Percentiles rank a stretch among this genome's conserved stretches.
Evolutionary conservation across 2,888 invertebrate species (phyloP).

Genomic region (Eupithecia centaureata): DNA sequence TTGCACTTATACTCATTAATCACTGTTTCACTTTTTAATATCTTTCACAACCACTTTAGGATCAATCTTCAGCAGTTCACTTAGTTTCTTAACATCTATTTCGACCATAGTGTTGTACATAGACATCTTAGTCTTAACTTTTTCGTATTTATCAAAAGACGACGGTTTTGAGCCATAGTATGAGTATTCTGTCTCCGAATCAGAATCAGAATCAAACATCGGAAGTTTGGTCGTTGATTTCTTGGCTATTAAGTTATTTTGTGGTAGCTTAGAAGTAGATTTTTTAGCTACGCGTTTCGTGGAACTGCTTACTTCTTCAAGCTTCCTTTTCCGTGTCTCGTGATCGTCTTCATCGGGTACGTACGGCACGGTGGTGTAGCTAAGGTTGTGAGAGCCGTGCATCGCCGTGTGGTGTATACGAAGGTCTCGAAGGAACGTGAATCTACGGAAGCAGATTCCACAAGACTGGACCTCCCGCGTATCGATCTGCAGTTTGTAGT

Average conservation of each 20-base stretch:
- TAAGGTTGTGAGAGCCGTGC: slow-evolving; percentile 49
- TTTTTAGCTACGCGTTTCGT: slow-evolving; percentile 60
- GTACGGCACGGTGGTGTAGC: slow-evolving; percentile 46
- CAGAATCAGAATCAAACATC: slow-evolving; percentile 36
- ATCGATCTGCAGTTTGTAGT: slow-evolving; percentile 53
- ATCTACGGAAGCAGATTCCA: slow-evolving; percentile 53
- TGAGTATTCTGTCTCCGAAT: slow-evolving; percentile 61
- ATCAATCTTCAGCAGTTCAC: slow-evolving; percentile 79
- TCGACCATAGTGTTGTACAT: slow-evolving; percentile 78
- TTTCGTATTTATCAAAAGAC: slow-evolving; percentile 63
- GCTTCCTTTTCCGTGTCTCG: slow-evolving; percentile 38
- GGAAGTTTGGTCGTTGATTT: slow-evolving; percentile 82
- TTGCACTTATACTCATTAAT: not conserved
- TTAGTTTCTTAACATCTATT: slow-evolving; percentile 76
- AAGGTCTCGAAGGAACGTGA: slow-evolving; percentile 54
- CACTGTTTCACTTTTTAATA: slow-evolving; percentile 25
- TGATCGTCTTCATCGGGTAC: slow-evolving; percentile 35
- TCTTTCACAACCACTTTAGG: slow-evolving; percentile 77
- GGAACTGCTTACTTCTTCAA: slow-evolving; percentile 23
- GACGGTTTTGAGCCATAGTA: slow-evolving; percentile 77
- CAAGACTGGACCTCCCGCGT: slow-evolving; percentile 51
- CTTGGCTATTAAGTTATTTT: slow-evolving; percentile 55
- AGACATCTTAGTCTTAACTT: slow-evolving; percentile 80
- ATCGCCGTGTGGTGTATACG: slow-evolving; percentile 54
- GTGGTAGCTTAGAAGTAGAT: slow-evolving; percentile 67